Evolutionary conservation across 2,797 vertebrate genomes (phyloP).

Genomic region (Bryconaethiops microstoma): DNA sequence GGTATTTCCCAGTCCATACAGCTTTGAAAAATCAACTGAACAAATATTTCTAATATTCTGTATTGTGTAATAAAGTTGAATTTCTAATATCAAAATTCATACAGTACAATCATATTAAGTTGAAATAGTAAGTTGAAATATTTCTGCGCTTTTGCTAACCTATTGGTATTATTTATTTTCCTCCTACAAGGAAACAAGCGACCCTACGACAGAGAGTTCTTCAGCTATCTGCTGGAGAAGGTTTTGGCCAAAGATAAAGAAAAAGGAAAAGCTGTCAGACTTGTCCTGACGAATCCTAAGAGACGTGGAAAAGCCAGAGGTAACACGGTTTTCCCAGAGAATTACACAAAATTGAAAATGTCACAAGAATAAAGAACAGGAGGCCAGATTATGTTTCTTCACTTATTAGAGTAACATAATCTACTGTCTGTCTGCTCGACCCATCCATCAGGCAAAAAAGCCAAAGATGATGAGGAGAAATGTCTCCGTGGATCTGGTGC

Average conservation of each 20-base stretch:
- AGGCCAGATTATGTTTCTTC: not conserved
- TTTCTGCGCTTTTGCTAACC: not conserved
- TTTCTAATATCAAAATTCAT: no score
- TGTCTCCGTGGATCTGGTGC: slow-evolving; percentile 13
- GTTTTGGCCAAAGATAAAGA: slow-evolving; percentile 85
- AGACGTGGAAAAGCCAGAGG: slow-evolving; percentile 65
- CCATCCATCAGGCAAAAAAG: slow-evolving; percentile 56
- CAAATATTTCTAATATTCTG: no score
- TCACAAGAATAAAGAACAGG: no score
- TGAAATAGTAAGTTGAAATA: no score
- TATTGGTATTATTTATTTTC: not conserved
- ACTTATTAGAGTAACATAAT: not conserved
- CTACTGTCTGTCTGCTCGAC: slow-evolving; percentile 34
- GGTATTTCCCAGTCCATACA: no score
- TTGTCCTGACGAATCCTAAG: slow-evolving; percentile 68
- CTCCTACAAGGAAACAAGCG: slow-evolving; percentile 75
- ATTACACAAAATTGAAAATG: slow-evolving; percentile 43
- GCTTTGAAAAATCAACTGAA: no score
- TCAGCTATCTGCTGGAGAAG: slow-evolving; percentile 88
- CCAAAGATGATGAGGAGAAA: slow-evolving; percentile 66
- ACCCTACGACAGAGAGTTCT: slow-evolving; percentile 91
- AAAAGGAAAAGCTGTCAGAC: slow-evolving; percentile 79
- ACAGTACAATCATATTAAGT: no score
- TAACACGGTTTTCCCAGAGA: slow-evolving; percentile 68
- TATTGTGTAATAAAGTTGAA: no score